phyloP scores from a whole-genome alignment of 1,140 invertebrate genomes.

The Aradophagus sp. region DNA sequence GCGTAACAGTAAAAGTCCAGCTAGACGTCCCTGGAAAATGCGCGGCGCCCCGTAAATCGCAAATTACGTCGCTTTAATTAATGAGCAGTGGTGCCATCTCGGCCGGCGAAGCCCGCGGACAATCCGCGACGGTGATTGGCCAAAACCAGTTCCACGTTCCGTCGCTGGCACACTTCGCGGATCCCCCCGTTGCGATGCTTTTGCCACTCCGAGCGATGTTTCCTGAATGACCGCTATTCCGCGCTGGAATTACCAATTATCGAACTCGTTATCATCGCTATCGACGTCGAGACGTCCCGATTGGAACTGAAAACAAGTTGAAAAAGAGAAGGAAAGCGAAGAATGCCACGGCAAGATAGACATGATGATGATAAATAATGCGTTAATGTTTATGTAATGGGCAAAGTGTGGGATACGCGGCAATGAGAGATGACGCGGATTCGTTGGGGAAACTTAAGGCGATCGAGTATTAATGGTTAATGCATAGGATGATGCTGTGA shows the following conservation, averaged over 20 bases:
- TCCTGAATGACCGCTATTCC: too few species aligned
- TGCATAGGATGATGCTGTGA: slow-evolving; percentile 13
- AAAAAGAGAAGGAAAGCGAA: neutral
- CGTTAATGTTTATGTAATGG: slow-evolving; percentile 37
- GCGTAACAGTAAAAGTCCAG: slow-evolving; percentile 38
- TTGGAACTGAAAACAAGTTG: neutral
- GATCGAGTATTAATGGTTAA: slow-evolving; percentile 35
- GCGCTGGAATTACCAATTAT: slow-evolving; percentile 21
- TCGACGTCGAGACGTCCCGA: slow-evolving; percentile 4
- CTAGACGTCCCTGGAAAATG: slow-evolving; percentile 23
- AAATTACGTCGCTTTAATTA: slow-evolving; percentile 34
- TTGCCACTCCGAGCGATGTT: slow-evolving; percentile 5
- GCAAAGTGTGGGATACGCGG: slow-evolving; percentile 34
- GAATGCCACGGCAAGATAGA: too few species aligned
- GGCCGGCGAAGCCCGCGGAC: neutral
- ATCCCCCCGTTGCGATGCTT: slow-evolving; percentile 5
- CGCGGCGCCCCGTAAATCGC: slow-evolving; percentile 21
- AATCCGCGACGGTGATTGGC: slow-evolving; percentile 14
- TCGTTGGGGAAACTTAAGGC: slow-evolving; percentile 15
- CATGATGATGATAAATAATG: slow-evolving; percentile 28
- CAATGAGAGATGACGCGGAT: slow-evolving; percentile 30
- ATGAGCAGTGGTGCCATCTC: slow-evolving; percentile 34
- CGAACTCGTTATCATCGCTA: slow-evolving; percentile 16
- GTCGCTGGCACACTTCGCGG: slow-evolving; percentile 26
- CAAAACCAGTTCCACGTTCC: slow-evolving; percentile 12